Evolutionary conservation across 1,140 invertebrate species (phyloP), one percentile per base, ranked within the genome.

Genomic region (Zaprionus camerounensis): DNA sequence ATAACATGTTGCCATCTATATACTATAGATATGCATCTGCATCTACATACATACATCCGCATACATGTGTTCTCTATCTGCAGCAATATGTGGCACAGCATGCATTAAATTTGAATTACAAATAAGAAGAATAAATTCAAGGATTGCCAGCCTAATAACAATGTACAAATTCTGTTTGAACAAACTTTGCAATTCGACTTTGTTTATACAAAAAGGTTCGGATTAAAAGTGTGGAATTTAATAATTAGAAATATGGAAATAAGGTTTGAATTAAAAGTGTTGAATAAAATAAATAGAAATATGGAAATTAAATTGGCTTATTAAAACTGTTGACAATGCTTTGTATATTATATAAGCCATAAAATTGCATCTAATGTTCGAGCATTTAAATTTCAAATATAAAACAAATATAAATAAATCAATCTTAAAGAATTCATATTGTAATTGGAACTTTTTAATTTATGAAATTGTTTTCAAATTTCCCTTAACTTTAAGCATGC

Each of bases 101-200:
- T 51, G 46, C n/a, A 46, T 46, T 46, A 17, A 46, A 44, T 36
- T 64, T 53, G 34, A 53, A 20, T 68, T 49, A 34, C n/a, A 41
- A 61, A 38, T 49, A 41, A 26, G 22, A 12, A 7, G 57, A 41
- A 20, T 38, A 59, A 59, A 22, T 51, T 51, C 11, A 22, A 20
- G 46, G 5, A 24, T 13, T 51, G 46, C 20, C 3, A 12, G 20
- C 20, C 20, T 12, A 24, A 51, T 22, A 51, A 24, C 20, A 24
- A 51, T 51, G 46, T 51, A 20, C 20, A 13, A 22, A 24, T 51
- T 9, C 20, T 1, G 46, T 17, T 4, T 24, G 11, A 51, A 51
- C 9, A 6, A 51, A 24, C 20, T 24, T 13, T 22, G 46, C 46
- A 51, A 51, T 51, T 24, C n/a, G 41, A 17, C n/a, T 46, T 46